phyloP scores from a whole-genome alignment of 2,113 vertebrate genomes.

The Plecotus auritus region DNA sequence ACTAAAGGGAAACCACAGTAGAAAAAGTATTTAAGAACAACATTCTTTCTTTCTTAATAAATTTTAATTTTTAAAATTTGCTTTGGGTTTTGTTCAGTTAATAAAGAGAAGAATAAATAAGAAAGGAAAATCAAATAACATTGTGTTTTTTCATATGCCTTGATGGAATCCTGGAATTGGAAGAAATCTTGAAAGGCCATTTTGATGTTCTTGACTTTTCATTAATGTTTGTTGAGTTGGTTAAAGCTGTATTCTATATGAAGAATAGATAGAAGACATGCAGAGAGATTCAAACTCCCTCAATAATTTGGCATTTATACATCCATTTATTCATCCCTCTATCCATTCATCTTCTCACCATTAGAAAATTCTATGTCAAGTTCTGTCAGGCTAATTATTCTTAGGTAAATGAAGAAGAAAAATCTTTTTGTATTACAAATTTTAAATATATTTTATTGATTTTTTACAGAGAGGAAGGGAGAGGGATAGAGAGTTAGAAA shows the following conservation, averaged over 20 bases:
- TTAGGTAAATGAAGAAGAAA: not conserved
- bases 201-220: constrained; percentile 11
- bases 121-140: constrained; percentile 4
- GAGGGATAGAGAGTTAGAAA: too few species aligned
- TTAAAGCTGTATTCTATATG: not conserved
- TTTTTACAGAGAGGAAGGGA: too few species aligned
- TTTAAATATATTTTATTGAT: not conserved
- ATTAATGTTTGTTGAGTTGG: not conserved
- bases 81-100: constrained; percentile 35
- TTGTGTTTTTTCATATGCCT: constrained; percentile 26
- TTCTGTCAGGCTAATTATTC: not conserved
- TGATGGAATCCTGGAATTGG: constrained; percentile 1
- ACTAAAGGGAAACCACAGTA: constrained; percentile 38
- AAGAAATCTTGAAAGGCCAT: not conserved
- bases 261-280: not conserved
- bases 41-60: constrained; percentile 29
- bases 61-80: constrained; percentile 30
- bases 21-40: constrained; percentile 20
- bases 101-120: constrained; percentile 43
- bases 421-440: not conserved
- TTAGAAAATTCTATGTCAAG: not conserved
- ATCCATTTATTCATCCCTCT: not conserved
- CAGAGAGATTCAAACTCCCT: not conserved
- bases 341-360: not conserved
- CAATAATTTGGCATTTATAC: not conserved